A percentile compares a stretch with the other conserved stretches of the same genome.
These are phyloP conservation scores for Rallus limicola DNA, from an alignment of 2,113 vertebrate genomes.

Conservation along the genomic window DNA sequence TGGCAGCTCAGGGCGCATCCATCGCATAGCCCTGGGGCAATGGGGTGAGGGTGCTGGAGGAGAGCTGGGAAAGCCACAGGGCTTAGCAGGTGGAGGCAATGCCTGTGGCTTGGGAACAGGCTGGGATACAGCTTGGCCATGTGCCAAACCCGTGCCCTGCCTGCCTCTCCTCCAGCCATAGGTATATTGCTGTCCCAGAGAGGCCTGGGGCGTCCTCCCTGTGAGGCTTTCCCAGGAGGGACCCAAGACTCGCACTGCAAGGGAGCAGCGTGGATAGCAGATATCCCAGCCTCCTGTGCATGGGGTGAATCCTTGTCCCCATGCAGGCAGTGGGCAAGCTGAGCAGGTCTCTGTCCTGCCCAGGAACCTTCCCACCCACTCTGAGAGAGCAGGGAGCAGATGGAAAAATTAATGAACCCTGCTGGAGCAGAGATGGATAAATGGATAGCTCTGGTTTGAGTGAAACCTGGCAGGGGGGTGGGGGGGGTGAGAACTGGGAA, in stretches of 20 bases:
- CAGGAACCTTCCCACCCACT: neutral
- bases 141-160: neutral
- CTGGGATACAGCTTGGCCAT: rapidly evolving
- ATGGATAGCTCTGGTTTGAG: neutral
- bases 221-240: neutral
- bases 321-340: neutral
- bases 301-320: neutral
- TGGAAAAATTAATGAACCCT: neutral
- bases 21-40: rapidly evolving
- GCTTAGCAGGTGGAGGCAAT: neutral
- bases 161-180: rapidly evolving
- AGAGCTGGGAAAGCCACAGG: neutral
- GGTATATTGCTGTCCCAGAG: rapidly evolving
- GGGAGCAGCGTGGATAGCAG: neutral
- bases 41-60: neutral
- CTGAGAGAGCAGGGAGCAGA: neutral
- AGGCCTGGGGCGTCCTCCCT: neutral
- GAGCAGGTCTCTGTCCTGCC: neutral
- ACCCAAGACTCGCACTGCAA: rapidly evolving
- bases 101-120: neutral
- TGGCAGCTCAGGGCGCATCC: neutral
- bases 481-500: neutral
- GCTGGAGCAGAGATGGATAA: neutral
- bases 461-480: neutral
- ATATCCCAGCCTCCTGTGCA: neutral